Evolutionary conservation across 2,888 invertebrate species (phyloP).

Genomic region (Acholoe squamosa): DNA sequence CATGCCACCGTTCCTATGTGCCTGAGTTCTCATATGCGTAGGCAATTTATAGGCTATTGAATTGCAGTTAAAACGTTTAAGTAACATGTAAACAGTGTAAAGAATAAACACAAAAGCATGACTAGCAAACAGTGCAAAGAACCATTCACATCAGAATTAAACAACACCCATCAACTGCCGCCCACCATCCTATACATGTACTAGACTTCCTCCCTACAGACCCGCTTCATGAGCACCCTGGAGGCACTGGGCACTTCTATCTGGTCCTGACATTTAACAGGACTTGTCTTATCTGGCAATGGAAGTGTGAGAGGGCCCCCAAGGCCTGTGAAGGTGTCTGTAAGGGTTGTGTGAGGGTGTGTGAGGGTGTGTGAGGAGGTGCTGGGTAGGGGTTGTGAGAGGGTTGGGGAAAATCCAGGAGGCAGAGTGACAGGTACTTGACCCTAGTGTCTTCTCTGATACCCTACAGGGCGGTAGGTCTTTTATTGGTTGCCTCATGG

Average conservation of each 20-base stretch:
- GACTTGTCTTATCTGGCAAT: neutral
- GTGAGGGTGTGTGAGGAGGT: neutral
- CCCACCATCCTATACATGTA: neutral
- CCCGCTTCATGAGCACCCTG: neutral
- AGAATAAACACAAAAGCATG: no score
- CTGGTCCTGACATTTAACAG: conserved; percentile 3
- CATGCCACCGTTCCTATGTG: no score
- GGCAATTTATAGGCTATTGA: no score
- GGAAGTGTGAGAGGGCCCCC: conserved; percentile 14
- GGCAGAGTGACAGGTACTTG: neutral
- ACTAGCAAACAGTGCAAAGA: no score
- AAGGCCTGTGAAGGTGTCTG: conserved; percentile 15
- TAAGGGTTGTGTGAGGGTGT: neutral
- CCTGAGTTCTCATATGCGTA: no score
- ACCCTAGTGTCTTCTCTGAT: neutral
- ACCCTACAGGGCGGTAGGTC: neutral
- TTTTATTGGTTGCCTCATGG: neutral
- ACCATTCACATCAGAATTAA: no score
- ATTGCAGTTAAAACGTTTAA: no score
- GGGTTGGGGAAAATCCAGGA: neutral
- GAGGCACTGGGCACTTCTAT: neutral
- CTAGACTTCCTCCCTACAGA: neutral
- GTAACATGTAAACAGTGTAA: no score
- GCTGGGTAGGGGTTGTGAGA: neutral
- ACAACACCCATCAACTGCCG: neutral